A percentile compares a stretch with the other conserved stretches of the same genome.
Evolutionary conservation across 2,797 vertebrate species (phyloP).

Genomic region (Leptoclinus maculatus): DNA sequence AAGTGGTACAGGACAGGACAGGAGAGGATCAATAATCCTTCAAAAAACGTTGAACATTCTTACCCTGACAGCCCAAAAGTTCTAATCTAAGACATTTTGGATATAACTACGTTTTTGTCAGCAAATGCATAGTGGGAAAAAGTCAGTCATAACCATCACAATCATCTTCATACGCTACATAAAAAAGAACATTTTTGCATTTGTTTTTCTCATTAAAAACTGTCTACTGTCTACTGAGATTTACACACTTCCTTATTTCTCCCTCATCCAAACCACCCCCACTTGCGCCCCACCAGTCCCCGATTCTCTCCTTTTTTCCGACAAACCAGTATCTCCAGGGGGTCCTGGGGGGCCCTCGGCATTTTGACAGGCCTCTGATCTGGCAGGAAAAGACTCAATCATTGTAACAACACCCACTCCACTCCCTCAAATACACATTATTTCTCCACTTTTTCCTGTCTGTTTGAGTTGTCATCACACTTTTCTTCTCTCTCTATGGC

Average conservation of each 20-base stretch:
- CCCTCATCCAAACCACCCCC: slow-evolving; percentile 43
- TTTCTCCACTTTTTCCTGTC: slow-evolving; percentile 39
- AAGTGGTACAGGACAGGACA: slow-evolving; percentile 37
- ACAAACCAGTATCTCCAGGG: slow-evolving; percentile 68
- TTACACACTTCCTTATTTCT: slow-evolving; percentile 21
- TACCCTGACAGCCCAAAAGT: slow-evolving; percentile 14
- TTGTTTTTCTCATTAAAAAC: slow-evolving; percentile 2
- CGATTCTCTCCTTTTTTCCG: slow-evolving; percentile 44
- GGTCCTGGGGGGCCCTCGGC: slow-evolving; percentile 66
- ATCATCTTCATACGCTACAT: neutral
- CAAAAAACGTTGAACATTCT: slow-evolving; percentile 26
- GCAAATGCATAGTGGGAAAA: slow-evolving; percentile 3
- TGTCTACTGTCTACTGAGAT: slow-evolving; percentile 28
- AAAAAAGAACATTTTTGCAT: neutral
- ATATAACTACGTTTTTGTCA: neutral
- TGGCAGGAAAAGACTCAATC: slow-evolving; percentile 81
- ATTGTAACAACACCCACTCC: slow-evolving; percentile 75
- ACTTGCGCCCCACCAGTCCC: slow-evolving; percentile 11
- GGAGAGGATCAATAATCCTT: slow-evolving; percentile 61
- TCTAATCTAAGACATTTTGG: slow-evolving; percentile 5
- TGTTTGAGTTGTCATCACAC: slow-evolving; percentile 49
- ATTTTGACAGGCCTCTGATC: slow-evolving; percentile 79
- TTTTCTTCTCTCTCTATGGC: slow-evolving; percentile 44
- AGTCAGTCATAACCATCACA: neutral
- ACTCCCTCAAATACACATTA: slow-evolving; percentile 59